phyloP scores from a whole-genome alignment of 2,113 vertebrate genomes.

The Otis tarda region DNA sequence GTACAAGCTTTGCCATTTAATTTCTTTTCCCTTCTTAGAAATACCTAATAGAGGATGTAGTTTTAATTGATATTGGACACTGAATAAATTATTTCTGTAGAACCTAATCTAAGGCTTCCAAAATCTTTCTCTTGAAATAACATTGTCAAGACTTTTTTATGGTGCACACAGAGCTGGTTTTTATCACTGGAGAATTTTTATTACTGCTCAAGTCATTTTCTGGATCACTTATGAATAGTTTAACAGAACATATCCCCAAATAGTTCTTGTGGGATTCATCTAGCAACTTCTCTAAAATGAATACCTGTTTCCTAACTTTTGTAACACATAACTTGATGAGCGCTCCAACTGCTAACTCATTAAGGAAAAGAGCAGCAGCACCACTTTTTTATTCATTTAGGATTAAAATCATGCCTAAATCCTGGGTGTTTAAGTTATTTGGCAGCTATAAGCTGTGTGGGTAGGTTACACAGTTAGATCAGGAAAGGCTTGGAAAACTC shows the following conservation, averaged over 20 bases:
- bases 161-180: neutral
- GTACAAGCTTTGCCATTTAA: neutral
- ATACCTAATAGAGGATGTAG: neutral
- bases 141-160: neutral
- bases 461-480: neutral
- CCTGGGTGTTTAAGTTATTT: neutral
- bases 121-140: constrained; percentile 6
- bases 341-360: neutral
- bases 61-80: neutral
- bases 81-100: neutral
- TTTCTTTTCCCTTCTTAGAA: neutral
- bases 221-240: constrained; percentile 34
- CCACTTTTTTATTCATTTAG: neutral
- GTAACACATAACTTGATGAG: neutral
- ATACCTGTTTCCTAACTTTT: neutral
- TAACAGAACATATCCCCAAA: neutral
- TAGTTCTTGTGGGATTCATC: constrained; percentile 13
- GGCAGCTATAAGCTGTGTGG: neutral
- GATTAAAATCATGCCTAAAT: neutral
- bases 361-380: neutral
- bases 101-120: neutral
- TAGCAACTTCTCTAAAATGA: neutral
- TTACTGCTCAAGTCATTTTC: constrained; percentile 25
- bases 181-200: constrained; percentile 2
- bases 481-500: neutral